Percentiles rank a stretch among this genome's conserved stretches.
phyloP scores from a whole-genome alignment of 2,113 vertebrate species.

The Boleophthalmus pectinirostris region DNA sequence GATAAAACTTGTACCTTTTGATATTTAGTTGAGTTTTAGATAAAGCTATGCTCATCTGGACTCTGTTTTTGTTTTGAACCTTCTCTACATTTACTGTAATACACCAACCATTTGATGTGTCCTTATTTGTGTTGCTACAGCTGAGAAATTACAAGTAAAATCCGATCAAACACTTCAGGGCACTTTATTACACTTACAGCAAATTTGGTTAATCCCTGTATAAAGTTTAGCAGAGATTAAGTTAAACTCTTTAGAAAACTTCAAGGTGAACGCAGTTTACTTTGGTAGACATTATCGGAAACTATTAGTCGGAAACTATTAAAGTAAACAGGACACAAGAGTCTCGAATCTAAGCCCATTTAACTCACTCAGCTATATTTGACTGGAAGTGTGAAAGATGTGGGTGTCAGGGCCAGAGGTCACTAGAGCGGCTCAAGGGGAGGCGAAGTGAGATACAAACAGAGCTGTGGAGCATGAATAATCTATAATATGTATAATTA shows the following conservation, averaged over 20 bases:
- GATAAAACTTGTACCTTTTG: too few relatives aligned
- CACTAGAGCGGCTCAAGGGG: not conserved
- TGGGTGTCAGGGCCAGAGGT: not conserved
- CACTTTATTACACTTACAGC: slow-evolving; percentile 10
- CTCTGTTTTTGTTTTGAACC: too few relatives aligned
- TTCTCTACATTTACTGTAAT: not conserved
- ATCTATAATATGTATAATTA: not conserved
- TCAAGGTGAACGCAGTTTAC: not conserved
- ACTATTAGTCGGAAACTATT: slow-evolving; percentile 25
- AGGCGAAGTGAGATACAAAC: not conserved
- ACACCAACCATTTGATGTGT: too few relatives aligned
- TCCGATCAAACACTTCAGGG: not conserved
- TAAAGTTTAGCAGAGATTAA: slow-evolving; percentile 21
- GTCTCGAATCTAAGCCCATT: not conserved
- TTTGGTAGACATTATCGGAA: slow-evolving; percentile 32
- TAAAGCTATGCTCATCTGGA: not conserved
- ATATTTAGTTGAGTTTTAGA: not conserved
- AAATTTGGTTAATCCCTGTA: slow-evolving; percentile 26
- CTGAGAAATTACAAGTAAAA: not conserved
- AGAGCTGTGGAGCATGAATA: not conserved
- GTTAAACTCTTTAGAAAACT: slow-evolving; percentile 27
- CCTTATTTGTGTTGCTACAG: not conserved
- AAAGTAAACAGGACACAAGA: slow-evolving; percentile 41
- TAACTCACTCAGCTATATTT: slow-evolving; percentile 12
- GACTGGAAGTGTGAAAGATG: not conserved